Percentiles rank a stretch among this genome's conserved stretches.
Evolutionary conservation across 30 jellyfish, hydroid and myxozoan species (phyloP).

Genomic region (Cassiopea andromeda): DNA sequence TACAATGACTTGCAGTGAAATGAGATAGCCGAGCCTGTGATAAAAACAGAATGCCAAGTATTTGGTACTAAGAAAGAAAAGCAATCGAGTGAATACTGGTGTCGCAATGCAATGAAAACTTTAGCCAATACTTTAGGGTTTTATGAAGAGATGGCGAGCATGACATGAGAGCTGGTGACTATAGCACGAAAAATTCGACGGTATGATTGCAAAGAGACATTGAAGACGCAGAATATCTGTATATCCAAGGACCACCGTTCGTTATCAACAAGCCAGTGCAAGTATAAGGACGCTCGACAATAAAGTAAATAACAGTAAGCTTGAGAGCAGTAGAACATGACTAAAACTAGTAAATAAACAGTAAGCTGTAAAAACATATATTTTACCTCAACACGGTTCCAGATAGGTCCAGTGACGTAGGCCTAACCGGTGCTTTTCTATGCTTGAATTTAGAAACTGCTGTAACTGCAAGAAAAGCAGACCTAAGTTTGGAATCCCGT

Average conservation of each 20-base stretch:
- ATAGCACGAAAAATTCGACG: neutral
- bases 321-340: neutral
- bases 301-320: neutral
- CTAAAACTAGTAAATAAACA: neutral
- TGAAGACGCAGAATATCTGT: neutral
- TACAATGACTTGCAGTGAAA: neutral
- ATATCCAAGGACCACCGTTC: neutral
- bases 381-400: constrained; percentile 15
- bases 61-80: neutral
- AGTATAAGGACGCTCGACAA: neutral
- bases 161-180: neutral
- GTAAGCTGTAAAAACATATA: neutral
- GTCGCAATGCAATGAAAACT: neutral
- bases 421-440: constrained; percentile 14
- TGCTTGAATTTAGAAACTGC: constrained; percentile 56
- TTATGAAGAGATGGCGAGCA: neutral
- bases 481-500: constrained; percentile 24
- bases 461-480: constrained; percentile 52
- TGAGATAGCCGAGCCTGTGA: neutral
- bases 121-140: neutral
- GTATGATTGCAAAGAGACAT: neutral
- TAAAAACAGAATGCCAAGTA: neutral
- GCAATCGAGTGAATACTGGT: neutral
- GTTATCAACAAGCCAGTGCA: neutral
- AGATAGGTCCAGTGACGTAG: constrained; percentile 28